Conservation (phyloP, 2,888 invertebrate genomes). For the Meteorus colon region DNA sequence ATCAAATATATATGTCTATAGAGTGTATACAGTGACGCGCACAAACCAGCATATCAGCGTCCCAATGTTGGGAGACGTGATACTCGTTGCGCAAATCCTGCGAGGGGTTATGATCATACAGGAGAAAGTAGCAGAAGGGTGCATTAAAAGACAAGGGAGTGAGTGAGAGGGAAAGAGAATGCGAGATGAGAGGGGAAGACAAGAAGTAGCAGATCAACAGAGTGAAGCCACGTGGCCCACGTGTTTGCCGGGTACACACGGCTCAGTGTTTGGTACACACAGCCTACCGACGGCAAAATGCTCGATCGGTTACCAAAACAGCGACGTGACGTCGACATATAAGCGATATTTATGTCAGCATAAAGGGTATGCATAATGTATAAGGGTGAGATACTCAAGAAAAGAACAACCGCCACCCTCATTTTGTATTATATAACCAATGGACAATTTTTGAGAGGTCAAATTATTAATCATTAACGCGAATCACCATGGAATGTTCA, state of each 20-base stretch:
- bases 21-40: constrained; percentile 11
- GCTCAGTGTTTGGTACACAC: constrained; percentile 68
- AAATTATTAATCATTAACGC: background rate
- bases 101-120: constrained; percentile 49
- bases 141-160: constrained; percentile 41
- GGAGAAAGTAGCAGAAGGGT: constrained; percentile 39
- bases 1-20: background rate
- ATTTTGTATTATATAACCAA: constrained; percentile 40
- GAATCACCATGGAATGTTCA: too few species aligned
- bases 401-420: constrained; percentile 66
- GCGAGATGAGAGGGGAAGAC: background rate
- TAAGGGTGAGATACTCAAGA: constrained; percentile 54
- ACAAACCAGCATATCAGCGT: constrained; percentile 6
- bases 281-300: constrained; percentile 66
- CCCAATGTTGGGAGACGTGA: constrained; percentile 29
- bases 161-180: background rate
- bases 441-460: constrained; percentile 18
- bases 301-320: constrained; percentile 73
- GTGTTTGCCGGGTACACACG: constrained; percentile 72
- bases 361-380: constrained; percentile 63
- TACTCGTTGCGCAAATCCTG: constrained; percentile 62
- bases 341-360: constrained; percentile 73
- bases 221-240: constrained; percentile 68
- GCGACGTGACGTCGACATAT: constrained; percentile 66
- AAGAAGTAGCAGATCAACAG: constrained; percentile 47